Conservation (phyloP, 1,140 invertebrate genomes). For the Probaryconus sp. region DNA sequence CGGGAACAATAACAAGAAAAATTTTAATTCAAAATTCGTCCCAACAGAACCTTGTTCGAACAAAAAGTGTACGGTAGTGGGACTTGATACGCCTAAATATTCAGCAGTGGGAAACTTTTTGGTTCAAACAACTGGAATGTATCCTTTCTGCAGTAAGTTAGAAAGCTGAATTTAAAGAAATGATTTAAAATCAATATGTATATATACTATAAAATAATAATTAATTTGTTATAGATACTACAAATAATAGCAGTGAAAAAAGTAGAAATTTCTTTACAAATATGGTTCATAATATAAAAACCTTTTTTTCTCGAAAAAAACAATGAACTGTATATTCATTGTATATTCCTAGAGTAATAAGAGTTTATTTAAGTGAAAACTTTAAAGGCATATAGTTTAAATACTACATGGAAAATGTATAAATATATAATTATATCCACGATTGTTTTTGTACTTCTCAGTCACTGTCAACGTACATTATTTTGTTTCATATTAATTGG, state of each 20-base stretch:
- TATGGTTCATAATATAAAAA: no score
- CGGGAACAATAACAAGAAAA: conserved; percentile 13
- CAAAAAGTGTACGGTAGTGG: conserved; percentile 56
- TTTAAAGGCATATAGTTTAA: conserved; percentile 70
- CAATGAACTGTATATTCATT: no score
- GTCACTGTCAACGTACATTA: conserved; percentile 72
- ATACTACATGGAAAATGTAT: conserved; percentile 68
- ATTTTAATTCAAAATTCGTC: conserved; percentile 30
- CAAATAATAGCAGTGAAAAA: no score
- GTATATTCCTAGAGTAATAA: no score
- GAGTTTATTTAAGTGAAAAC: conserved; percentile 58
- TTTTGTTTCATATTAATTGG: conserved; percentile 15
- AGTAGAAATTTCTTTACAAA: no score
- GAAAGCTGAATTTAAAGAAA: conserved; percentile 2
- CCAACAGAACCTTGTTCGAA: conserved; percentile 32
- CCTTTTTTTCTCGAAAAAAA: no score
- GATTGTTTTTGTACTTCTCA: conserved; percentile 75
- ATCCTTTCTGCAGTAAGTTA: conserved; percentile 61
- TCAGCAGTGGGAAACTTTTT: conserved; percentile 55
- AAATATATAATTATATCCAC: conserved; percentile 74
- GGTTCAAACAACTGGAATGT: conserved; percentile 55
- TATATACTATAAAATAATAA: no score
- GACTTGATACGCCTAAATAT: conserved; percentile 51
- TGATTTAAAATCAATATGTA: no score
- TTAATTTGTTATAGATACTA: no score